phyloP scores from a whole-genome alignment of 1,140 invertebrate genomes.

The Phocides pigmalion region DNA sequence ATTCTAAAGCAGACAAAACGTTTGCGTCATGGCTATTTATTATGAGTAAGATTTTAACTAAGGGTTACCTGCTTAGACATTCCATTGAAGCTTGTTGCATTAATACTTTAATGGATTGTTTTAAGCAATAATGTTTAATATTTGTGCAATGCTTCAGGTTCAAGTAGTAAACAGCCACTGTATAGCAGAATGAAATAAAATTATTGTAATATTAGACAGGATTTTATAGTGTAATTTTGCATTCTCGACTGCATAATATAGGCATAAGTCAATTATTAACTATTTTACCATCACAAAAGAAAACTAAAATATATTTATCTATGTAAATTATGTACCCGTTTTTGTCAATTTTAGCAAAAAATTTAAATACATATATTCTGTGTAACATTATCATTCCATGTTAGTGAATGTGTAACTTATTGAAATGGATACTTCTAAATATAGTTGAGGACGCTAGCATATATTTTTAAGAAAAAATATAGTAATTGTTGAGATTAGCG shows the following conservation, averaged over 20 bases:
- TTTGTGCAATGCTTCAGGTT: background rate
- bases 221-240: too few relatives aligned
- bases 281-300: too few relatives aligned
- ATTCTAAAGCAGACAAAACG: background rate
- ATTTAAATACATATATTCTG: background rate
- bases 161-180: background rate
- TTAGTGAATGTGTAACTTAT: constrained; percentile 29
- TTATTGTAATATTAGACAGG: too few relatives aligned
- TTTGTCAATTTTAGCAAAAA: too few relatives aligned
- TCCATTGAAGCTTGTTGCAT: background rate
- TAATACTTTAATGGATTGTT: constrained; percentile 6
- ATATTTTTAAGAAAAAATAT: constrained; percentile 15
- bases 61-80: constrained; percentile 2
- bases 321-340: too few relatives aligned
- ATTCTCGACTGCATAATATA: too few relatives aligned
- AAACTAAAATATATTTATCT: too few relatives aligned
- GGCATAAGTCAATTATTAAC: too few relatives aligned
- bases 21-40: background rate
- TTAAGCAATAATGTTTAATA: background rate
- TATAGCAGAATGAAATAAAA: background rate
- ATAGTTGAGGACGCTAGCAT: constrained; percentile 13
- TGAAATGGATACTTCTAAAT: constrained; percentile 17
- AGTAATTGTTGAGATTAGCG: constrained; percentile 8
- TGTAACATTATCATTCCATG: constrained; percentile 28
- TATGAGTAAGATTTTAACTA: constrained; percentile 1